These are phyloP conservation scores for Merodon equestris DNA, from an alignment of 2,888 invertebrate species.

Conservation along the genomic window DNA sequence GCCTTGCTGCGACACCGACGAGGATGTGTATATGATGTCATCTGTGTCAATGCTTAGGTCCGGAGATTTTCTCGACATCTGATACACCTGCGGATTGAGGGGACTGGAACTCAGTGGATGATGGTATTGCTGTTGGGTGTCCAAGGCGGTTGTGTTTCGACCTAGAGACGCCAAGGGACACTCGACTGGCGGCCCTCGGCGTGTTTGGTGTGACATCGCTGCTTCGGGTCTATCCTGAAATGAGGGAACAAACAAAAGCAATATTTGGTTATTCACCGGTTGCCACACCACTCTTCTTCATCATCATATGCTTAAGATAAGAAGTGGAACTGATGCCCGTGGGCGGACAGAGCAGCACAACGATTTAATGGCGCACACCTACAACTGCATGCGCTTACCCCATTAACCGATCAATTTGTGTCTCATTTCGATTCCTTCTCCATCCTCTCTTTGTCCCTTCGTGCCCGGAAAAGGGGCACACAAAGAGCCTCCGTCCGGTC, in stretches of 20 bases:
- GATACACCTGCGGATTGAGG: conserved; percentile 79
- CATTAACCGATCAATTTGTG: conserved; percentile 52
- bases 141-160: conserved; percentile 77
- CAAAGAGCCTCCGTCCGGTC: conserved; percentile 16
- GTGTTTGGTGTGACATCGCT: conserved; percentile 78
- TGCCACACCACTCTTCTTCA: not conserved
- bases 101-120: conserved; percentile 79
- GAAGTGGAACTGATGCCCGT: conserved; percentile 21
- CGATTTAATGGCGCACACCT: conserved; percentile 46
- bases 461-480: conserved; percentile 6
- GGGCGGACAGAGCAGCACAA: conserved; percentile 46
- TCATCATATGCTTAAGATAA: conserved; percentile 23
- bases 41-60: conserved; percentile 76
- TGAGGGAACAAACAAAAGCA: conserved; percentile 4
- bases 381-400: conserved; percentile 6
- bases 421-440: conserved; percentile 31
- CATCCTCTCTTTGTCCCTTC: not conserved
- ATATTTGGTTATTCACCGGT: conserved; percentile 47
- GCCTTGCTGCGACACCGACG: conserved; percentile 73
- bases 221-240: conserved; percentile 61
- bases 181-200: conserved; percentile 79
- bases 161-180: conserved; percentile 83
- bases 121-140: conserved; percentile 77
- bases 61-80: conserved; percentile 79
- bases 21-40: conserved; percentile 74